Base-by-base conservation (phyloP, 2,797 vertebrate genomes). In the Masticophis lateralis region DNA sequence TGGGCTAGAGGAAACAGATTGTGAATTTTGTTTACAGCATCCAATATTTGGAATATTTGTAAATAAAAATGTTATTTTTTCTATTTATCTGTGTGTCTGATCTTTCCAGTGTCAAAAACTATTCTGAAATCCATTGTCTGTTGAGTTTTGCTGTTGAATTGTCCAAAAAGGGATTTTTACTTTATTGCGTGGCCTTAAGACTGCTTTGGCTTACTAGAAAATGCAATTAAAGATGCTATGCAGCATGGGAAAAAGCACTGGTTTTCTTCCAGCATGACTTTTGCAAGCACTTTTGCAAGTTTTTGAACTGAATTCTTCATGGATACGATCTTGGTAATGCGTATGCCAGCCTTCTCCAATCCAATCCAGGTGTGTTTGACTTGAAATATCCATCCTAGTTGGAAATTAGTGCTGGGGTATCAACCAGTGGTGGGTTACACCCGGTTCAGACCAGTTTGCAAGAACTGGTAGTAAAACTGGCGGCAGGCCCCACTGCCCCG, bases 61-160 rank as follows among this genome's bases (percentile, higher is more conserved):
- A 98, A 98, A 98, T 98, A 98, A 98, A 98, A 98, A 98, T 98
- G 98, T 98, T 98, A 93, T 93, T 98, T 98, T 98, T 98, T 98
- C 98, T 98, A 98, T 97, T 97, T 96, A 97, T 97, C 95, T 95
- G 98, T 95, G 98, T 97, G 97, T 98, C 95, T 97, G 93, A 95
- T 97, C 94, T 98, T 92, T 97, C 97, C 95, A 55, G 0, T 97
- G 93, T 97, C 94, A 97, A 94, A 90, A 92, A 92, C 96, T 96
- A 91, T 93, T 94, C 91, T 95, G 89, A 18, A 28, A 60, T 60
- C 25, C 32, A 18, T 90, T 92, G 28, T 0, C 61, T 79, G 25
- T n/a, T 0, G n/a, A 12, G 3, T 51, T 27, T 1, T 69, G 63
- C n/a, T 51, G 60, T n/a, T 47, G 10, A 32, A 61, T n/a, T 86